These are phyloP conservation scores for Neostethus bicornis DNA, from an alignment of 2,797 vertebrate genomes.

Conservation along the genomic window DNA sequence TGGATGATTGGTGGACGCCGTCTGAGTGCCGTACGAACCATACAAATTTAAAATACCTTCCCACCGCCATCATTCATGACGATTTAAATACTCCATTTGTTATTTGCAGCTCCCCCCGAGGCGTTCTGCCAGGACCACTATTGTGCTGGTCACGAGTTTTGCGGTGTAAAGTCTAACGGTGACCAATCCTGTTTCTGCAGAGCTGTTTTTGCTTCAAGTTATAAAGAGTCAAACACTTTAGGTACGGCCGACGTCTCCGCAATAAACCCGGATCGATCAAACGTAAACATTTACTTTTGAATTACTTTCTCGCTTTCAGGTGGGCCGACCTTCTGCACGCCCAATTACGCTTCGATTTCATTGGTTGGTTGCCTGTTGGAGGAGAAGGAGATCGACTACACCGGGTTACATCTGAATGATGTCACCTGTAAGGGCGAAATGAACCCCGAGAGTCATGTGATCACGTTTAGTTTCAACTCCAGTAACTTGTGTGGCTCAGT, in stretches of 20 bases:
- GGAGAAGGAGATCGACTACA: constrained; percentile 16
- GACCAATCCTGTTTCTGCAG: constrained; percentile 42
- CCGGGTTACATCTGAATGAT: constrained; percentile 8
- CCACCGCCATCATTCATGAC: not conserved
- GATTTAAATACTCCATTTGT: not conserved
- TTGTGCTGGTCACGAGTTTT: constrained; percentile 60
- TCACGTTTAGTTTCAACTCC: not conserved
- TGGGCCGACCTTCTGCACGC: not conserved
- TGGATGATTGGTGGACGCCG: not conserved
- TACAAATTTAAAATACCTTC: too few relatives aligned
- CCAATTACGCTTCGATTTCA: not conserved
- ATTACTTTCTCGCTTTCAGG: constrained; percentile 10
- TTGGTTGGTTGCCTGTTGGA: not conserved
- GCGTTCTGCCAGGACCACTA: constrained; percentile 28
- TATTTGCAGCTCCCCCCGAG: constrained; percentile 8
- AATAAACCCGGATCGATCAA: not conserved
- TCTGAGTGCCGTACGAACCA: constrained; percentile 7
- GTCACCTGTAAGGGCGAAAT: constrained; percentile 9
- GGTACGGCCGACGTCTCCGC: constrained; percentile 28
- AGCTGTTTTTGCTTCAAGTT: constrained; percentile 35
- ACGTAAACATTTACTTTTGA: not conserved
- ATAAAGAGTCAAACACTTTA: constrained; percentile 14
- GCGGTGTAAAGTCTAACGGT: constrained; percentile 14
- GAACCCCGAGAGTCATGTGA: constrained; percentile 8
- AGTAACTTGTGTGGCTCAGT: not conserved